Base-by-base conservation (phyloP, 2,113 vertebrate genomes). In the Phoenicopterus ruber region DNA sequence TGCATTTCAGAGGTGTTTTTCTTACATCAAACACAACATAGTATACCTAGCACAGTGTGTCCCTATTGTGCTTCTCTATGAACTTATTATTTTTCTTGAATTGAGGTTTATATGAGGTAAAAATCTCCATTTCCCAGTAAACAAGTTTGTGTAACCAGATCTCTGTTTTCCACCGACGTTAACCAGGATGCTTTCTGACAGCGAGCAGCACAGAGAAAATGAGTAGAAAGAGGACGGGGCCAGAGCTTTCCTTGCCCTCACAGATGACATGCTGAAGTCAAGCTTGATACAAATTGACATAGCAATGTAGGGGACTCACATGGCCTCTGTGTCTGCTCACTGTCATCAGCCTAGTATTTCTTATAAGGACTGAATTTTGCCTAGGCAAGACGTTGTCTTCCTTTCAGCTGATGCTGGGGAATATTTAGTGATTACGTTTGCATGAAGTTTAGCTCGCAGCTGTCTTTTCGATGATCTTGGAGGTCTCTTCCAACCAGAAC, bases 21-120 rank as follows among this genome's bases (percentile, higher is more conserved):
- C 28, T 63, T 79, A 13, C 11, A 42, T 66, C 66, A 66, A 88
- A 66, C 28, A 67, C 9, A 69, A 22, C 22, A 44, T 19, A 58
- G 7, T 29, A 19, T 40, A 40, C 29, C 38, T 82, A 46, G 29
- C 32, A 34, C 10, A 9, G 11, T 18, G 26, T 8, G 18, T 66
- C 6, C 15, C 20, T 1, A 0, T 13, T 54, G 36, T 3, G 0
- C 12, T 65, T 87, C 34, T 31, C 2, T 46, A 44, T 0, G 2
- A 55, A 50, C 40, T 32, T 42, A 13, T 19, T 66, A 2, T 31
- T 57, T 73, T 67, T 46, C 58, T 63, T 62, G 11, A 77, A 25
- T 11, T 31, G 25, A 74, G 8, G 6, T 79, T 90, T 90, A n/a
- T 13, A 7, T 18, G 5, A 31, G 42, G 15, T 31, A 57, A 65